Evolutionary conservation across 2,113 vertebrate species (phyloP).

Genomic region (Etheostoma spectabile): DNA sequence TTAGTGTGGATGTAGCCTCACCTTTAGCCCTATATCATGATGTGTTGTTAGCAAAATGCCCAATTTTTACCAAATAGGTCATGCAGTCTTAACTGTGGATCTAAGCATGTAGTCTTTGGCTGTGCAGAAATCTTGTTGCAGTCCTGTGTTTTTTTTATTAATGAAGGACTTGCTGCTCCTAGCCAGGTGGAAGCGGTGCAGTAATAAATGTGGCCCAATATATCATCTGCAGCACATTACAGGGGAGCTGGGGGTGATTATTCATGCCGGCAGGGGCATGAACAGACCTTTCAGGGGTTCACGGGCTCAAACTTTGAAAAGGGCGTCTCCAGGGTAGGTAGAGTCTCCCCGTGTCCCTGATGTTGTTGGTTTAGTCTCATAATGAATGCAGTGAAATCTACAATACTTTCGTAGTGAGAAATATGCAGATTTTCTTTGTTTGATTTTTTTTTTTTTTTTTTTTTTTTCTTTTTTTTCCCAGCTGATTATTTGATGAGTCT

Average conservation of each 20-base stretch:
- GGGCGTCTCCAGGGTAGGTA: constrained; percentile 73
- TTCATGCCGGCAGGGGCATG: constrained; percentile 82
- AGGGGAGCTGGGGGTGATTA: constrained; percentile 80
- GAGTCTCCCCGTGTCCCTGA: constrained; percentile 33
- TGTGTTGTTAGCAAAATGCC: constrained; percentile 48
- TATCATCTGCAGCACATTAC: constrained; percentile 83
- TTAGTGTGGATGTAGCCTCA: too few species aligned
- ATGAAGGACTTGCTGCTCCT: constrained; percentile 78
- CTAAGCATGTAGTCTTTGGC: constrained; percentile 54
- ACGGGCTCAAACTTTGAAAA: constrained; percentile 82
- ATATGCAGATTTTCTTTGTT: neutral
- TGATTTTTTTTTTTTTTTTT: neutral
- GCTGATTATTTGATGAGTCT: constrained; percentile 58
- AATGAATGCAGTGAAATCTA: constrained; percentile 6
- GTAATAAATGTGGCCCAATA: constrained; percentile 85
- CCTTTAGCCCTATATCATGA: constrained; percentile 19
- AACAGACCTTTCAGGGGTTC: constrained; percentile 82
- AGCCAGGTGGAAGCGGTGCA: constrained; percentile 81
- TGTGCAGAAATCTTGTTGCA: constrained; percentile 66
- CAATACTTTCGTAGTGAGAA: constrained; percentile 15
- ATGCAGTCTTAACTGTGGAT: constrained; percentile 59
- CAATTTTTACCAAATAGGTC: constrained; percentile 75
- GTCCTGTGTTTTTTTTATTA: constrained; percentile 67
- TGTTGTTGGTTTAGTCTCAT: constrained; percentile 26
- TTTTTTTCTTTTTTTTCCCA: neutral